These are phyloP conservation scores for Orchestia grillus DNA, from an alignment of 1,140 invertebrate species.

Conservation along the genomic window DNA sequence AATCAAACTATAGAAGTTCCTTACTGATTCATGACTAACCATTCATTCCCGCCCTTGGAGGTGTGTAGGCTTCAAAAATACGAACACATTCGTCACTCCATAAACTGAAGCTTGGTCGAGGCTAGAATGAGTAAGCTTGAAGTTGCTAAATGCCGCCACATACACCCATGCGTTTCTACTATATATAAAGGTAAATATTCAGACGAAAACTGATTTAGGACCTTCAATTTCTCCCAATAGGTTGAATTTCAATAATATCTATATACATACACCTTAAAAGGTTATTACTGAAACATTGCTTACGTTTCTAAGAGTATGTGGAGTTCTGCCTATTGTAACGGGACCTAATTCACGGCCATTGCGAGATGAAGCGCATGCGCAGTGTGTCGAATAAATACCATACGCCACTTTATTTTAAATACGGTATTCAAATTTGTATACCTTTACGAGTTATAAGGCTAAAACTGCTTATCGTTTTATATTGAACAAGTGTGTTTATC, in stretches of 20 bases:
- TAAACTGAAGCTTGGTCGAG: slow-evolving; percentile 13
- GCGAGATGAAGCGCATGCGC: slow-evolving; percentile 63
- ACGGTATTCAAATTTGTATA: too few relatives aligned
- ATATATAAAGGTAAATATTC: not conserved
- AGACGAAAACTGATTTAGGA: not conserved
- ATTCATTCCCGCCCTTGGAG: slow-evolving; percentile 25
- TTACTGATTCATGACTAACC: not conserved
- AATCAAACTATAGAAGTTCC: not conserved
- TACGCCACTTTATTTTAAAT: slow-evolving; percentile 49
- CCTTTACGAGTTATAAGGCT: too few relatives aligned
- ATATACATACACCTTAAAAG: not conserved
- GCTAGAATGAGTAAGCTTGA: slow-evolving; percentile 11
- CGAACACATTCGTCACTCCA: not conserved
- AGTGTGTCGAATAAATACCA: slow-evolving; percentile 5
- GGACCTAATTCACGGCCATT: slow-evolving; percentile 66
- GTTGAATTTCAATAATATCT: not conserved
- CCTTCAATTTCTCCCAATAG: not conserved
- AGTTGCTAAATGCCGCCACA: not conserved
- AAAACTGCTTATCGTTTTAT: too few relatives aligned
- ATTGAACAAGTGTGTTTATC: too few relatives aligned
- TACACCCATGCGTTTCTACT: not conserved
- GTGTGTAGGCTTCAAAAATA: not conserved
- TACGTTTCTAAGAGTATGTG: not conserved
- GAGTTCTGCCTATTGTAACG: slow-evolving; percentile 53
- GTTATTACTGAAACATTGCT: not conserved